Conservation (phyloP, 2,888 invertebrate species). For the Pseudoips prasinana region DNA sequence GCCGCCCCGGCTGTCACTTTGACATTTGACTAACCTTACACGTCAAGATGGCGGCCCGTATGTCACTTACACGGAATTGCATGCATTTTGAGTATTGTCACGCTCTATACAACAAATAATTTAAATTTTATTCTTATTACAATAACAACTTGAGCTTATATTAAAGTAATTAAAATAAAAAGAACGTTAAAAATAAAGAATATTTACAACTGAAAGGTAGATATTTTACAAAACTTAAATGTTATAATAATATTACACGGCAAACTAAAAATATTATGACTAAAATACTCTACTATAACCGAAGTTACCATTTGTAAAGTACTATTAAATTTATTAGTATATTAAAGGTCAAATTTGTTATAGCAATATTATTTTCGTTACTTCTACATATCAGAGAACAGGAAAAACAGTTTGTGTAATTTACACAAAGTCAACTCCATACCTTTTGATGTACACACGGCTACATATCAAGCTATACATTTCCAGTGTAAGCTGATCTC, state of each 20-base stretch:
- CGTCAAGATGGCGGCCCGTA: conserved; percentile 65
- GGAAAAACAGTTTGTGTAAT: no score
- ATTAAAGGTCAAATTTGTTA: no score
- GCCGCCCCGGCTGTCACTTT: conserved; percentile 45
- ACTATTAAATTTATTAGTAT: no score
- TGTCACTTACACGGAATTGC: conserved; percentile 68
- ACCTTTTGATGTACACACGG: no score
- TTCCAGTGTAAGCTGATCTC: no score
- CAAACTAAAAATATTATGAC: conserved; percentile 12
- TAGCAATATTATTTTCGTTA: no score
- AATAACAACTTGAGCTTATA: conserved; percentile 10
- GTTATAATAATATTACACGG: conserved; percentile 5
- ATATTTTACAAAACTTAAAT: conserved; percentile 6
- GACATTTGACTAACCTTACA: conserved; percentile 71
- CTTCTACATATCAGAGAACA: no score
- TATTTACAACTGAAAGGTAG: conserved; percentile 23
- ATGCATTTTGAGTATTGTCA: conserved; percentile 76
- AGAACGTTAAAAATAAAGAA: conserved; percentile 8
- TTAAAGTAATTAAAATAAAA: no score
- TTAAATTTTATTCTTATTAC: conserved; percentile 18
- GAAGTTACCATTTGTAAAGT: no score
- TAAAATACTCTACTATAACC: not conserved
- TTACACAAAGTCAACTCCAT: no score
- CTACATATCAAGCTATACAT: no score
- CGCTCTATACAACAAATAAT: conserved; percentile 63